A percentile compares a stretch with the other conserved stretches of the same genome.
Evolutionary conservation across 2,113 vertebrate genomes (phyloP).

Genomic region (Urocolius indicus): DNA sequence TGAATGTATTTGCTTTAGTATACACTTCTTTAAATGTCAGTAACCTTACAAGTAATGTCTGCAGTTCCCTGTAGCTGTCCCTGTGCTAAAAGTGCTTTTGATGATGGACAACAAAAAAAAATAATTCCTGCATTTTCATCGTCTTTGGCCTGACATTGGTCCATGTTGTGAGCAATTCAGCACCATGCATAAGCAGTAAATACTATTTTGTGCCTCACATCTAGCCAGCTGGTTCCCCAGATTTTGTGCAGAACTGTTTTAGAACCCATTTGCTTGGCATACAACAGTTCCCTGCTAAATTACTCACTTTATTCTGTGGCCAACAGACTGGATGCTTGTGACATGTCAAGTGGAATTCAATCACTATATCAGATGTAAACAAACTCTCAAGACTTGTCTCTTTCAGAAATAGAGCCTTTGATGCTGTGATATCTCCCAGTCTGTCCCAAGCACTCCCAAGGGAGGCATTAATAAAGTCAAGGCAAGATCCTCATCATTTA

Average conservation of each 20-base stretch:
- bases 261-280: conserved; percentile 44
- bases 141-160: neutral
- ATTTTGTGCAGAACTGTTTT: neutral
- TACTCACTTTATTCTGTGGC: conserved; percentile 10
- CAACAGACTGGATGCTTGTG: neutral
- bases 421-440: neutral
- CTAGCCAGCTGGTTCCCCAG: conserved; percentile 17
- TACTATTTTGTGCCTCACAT: neutral
- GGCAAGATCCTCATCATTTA: neutral
- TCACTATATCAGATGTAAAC: neutral
- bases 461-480: neutral
- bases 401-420: neutral
- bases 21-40: neutral
- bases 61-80: neutral
- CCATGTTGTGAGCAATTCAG: neutral
- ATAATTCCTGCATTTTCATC: neutral
- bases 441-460: neutral
- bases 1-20: neutral
- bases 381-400: neutral
- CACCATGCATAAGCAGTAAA: neutral
- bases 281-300: conserved; percentile 1
- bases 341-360: neutral
- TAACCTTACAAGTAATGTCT: neutral
- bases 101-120: neutral
- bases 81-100: neutral